phyloP scores from a whole-genome alignment of 2,113 vertebrate genomes.

The Typhlomys cinereus region DNA sequence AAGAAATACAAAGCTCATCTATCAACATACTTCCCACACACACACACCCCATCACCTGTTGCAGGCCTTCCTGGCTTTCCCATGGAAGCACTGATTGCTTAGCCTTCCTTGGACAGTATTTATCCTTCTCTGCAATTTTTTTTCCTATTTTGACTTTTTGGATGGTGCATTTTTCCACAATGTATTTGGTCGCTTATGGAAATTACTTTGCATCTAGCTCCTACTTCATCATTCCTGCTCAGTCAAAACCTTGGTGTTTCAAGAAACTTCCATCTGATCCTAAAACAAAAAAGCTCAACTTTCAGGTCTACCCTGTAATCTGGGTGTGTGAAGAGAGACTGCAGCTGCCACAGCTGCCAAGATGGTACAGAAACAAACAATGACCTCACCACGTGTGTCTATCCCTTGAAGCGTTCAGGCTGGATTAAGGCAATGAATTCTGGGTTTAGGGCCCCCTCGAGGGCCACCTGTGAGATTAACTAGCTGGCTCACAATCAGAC shows the following conservation, averaged over 20 bases:
- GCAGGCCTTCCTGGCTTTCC: neutral
- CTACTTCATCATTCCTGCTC: neutral
- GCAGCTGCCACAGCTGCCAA: constrained; percentile 68
- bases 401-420: constrained; percentile 37
- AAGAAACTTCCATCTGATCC: constrained; percentile 24
- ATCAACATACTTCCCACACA: constrained; percentile 58
- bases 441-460: constrained; percentile 1
- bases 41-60: constrained; percentile 65
- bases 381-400: constrained; percentile 59
- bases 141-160: neutral
- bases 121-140: neutral
- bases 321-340: constrained; percentile 39
- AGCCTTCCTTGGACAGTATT: neutral
- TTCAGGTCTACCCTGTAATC: constrained; percentile 53
- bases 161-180: neutral
- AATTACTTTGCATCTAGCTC: neutral
- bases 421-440: constrained; percentile 51
- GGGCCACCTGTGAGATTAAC: constrained; percentile 61
- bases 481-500: neutral
- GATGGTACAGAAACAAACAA: neutral
- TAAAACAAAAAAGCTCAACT: constrained; percentile 22
- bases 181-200: neutral
- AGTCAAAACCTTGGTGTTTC: constrained; percentile 4
- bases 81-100: neutral
- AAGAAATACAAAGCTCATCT: constrained; percentile 62